A percentile compares a stretch with the other conserved stretches of the same genome.
These are phyloP conservation scores for Agrochola lota DNA, from an alignment of 2,888 invertebrate genomes.

Conservation along the genomic window DNA sequence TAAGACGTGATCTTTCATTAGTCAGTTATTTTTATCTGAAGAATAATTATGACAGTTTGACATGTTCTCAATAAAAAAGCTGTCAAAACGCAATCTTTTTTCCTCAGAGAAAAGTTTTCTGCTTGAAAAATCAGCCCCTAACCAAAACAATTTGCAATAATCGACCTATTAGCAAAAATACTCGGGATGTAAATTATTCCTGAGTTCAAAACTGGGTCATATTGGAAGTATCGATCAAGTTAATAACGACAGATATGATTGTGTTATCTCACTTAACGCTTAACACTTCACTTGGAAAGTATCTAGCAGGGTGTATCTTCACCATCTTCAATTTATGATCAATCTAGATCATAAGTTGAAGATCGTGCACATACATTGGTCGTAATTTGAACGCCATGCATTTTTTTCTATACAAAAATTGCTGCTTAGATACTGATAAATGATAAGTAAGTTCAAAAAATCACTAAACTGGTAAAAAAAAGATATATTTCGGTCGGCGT, in stretches of 20 bases:
- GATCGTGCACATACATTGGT: background rate
- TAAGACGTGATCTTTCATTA: too few species aligned
- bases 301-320: background rate
- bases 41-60: too few species aligned
- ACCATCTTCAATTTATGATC: background rate
- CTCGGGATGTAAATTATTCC: background rate
- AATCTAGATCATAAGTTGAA: too few species aligned
- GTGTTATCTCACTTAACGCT: background rate
- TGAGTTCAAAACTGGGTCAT: slow-evolving; percentile 27
- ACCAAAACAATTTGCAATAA: background rate
- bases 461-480: background rate
- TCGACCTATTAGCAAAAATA: background rate
- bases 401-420: background rate
- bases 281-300: background rate
- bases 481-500: too few species aligned
- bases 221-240: slow-evolving; percentile 24
- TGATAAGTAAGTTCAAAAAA: background rate
- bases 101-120: too few species aligned
- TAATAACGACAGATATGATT: slow-evolving; percentile 1
- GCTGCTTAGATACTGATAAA: background rate
- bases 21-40: too few species aligned
- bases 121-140: too few species aligned
- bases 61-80: too few species aligned
- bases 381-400: background rate
- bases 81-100: too few species aligned